Percentiles rank a stretch among this genome's conserved stretches.
Conservation (phyloP, 2,888 invertebrate species). For the Zaprionus obscuricornis region DNA sequence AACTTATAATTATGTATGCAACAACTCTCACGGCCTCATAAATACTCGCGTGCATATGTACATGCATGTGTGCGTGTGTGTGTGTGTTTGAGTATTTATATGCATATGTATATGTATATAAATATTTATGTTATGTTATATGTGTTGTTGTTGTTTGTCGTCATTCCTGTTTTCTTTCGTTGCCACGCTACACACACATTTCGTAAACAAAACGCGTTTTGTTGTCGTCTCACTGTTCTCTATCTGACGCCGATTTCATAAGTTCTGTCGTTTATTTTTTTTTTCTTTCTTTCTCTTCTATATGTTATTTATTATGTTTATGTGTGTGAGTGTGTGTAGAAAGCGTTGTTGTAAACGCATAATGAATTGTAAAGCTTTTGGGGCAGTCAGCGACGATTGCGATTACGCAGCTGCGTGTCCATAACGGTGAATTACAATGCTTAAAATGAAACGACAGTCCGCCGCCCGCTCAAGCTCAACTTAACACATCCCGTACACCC, state of each 20-base stretch:
- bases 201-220: conserved; percentile 76
- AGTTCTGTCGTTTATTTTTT: conserved; percentile 23
- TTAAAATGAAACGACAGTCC: neutral
- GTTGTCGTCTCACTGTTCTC: conserved; percentile 51
- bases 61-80: neutral
- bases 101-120: conserved; percentile 22
- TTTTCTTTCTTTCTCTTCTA: neutral
- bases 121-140: conserved; percentile 47
- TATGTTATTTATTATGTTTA: conserved; percentile 1
- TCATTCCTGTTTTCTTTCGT: conserved; percentile 61
- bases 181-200: conserved; percentile 60
- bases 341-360: conserved; percentile 52
- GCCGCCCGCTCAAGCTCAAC: neutral
- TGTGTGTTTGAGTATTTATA: conserved; percentile 3
- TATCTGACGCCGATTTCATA: conserved; percentile 38
- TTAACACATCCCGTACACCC: neutral
- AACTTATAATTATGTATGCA: conserved; percentile 48
- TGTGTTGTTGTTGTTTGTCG: conserved; percentile 34
- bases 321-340: conserved; percentile 30
- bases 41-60: conserved; percentile 16
- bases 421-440: conserved; percentile 61
- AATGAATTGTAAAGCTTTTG: conserved; percentile 39
- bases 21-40: conserved; percentile 46
- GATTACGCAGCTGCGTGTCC: conserved; percentile 46
- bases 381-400: conserved; percentile 1